phyloP scores from a whole-genome alignment of 2,113 vertebrate species.

The Myiozetetes cayanensis region DNA sequence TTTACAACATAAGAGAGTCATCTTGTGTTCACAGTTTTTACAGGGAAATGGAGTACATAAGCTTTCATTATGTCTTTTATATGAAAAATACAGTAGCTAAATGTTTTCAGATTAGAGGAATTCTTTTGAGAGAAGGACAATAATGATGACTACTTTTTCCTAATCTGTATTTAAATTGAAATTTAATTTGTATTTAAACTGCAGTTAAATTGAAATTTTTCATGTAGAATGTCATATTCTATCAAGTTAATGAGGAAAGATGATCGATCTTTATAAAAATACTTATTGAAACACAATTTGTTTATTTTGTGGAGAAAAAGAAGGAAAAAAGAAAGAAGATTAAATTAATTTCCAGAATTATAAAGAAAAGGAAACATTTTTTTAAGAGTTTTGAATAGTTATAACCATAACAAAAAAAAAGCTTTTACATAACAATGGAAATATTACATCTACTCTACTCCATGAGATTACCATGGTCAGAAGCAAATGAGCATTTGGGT shows the following conservation, averaged over 20 bases:
- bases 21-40: not conserved
- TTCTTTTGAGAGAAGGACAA: not conserved
- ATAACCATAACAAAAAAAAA: not conserved
- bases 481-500: not conserved
- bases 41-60: not conserved
- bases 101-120: not conserved
- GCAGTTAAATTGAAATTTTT: not conserved
- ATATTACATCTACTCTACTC: not conserved
- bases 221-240: not conserved
- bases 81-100: not conserved
- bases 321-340: not conserved
- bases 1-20: not conserved
- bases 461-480: not conserved
- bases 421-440: not conserved
- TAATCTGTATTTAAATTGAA: not conserved
- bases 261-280: not conserved
- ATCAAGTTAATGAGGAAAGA: not conserved
- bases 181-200: not conserved
- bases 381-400: not conserved
- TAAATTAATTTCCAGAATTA: not conserved
- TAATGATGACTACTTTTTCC: rapidly evolving
- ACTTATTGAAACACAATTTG: not conserved
- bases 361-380: not conserved
- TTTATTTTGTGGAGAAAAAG: not conserved
- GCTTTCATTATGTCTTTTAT: not conserved